phyloP scores from a whole-genome alignment of 2,888 invertebrate genomes.

The Agrotis puta region DNA sequence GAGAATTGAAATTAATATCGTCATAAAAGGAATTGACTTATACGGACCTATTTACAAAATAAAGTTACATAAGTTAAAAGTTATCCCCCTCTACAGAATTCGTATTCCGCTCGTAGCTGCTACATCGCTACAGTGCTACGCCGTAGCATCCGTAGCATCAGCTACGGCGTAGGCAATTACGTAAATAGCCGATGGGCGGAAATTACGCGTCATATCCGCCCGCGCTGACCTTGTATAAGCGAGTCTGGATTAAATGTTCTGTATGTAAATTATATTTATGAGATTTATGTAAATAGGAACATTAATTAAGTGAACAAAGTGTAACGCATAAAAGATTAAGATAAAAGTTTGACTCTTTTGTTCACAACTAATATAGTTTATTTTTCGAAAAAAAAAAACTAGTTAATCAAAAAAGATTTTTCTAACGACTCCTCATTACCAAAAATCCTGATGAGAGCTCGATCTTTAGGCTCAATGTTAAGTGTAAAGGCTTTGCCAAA shows the following conservation, averaged over 20 bases:
- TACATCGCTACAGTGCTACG: constrained; percentile 24
- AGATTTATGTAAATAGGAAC: constrained; percentile 6
- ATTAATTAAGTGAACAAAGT: background rate
- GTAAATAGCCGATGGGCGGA: constrained; percentile 56
- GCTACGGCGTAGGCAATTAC: constrained; percentile 63
- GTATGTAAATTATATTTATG: constrained; percentile 34
- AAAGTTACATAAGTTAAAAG: background rate
- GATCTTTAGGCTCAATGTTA: too few relatives aligned
- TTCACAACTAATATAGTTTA: too few relatives aligned
- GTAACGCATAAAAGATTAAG: background rate
- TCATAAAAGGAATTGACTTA: too few relatives aligned
- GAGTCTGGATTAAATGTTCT: constrained; percentile 29
- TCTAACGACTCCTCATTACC: too few relatives aligned
- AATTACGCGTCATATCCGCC: constrained; percentile 58
- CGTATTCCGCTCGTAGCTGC: constrained; percentile 34
- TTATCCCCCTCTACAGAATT: background rate
- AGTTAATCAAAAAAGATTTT: too few relatives aligned
- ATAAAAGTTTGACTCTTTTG: too few relatives aligned
- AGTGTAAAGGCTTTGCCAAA: too few relatives aligned
- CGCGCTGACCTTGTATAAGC: constrained; percentile 46
- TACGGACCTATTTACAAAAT: background rate
- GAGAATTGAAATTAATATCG: background rate
- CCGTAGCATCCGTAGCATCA: constrained; percentile 46
- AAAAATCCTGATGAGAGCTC: too few relatives aligned
- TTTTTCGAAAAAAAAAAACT: too few relatives aligned